Evolutionary conservation across 2,888 invertebrate species (phyloP).

Genomic region (Sarcophaga rosellei): DNA sequence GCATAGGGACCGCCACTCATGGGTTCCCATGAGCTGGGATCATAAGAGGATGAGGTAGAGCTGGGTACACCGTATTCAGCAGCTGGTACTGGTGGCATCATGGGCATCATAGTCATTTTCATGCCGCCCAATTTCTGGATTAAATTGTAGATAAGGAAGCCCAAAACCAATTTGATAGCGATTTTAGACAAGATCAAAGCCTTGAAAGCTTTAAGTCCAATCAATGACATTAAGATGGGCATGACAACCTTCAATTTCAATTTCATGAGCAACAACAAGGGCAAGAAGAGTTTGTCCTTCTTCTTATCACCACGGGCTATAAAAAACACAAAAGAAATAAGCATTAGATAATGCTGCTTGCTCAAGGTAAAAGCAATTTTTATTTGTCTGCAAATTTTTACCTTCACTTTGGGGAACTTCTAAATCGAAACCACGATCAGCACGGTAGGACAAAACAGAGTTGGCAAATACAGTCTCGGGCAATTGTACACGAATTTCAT

Average conservation of each 20-base stretch:
- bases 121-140: constrained; percentile 91
- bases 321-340: not conserved
- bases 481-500: constrained; percentile 88
- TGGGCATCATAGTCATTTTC: constrained; percentile 87
- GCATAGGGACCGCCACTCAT: constrained; percentile 89
- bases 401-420: constrained; percentile 83
- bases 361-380: not conserved
- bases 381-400: constrained; percentile 66
- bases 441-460: constrained; percentile 86
- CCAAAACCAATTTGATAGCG: constrained; percentile 90
- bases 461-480: constrained; percentile 88
- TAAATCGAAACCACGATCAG: constrained; percentile 86
- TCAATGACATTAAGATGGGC: constrained; percentile 90
- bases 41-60: constrained; percentile 87
- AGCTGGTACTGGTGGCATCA: constrained; percentile 83
- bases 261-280: constrained; percentile 89
- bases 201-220: constrained; percentile 91
- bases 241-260: constrained; percentile 91
- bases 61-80: constrained; percentile 88
- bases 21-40: constrained; percentile 86
- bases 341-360: no score
- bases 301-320: constrained; percentile 89
- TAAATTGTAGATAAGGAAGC: constrained; percentile 90
- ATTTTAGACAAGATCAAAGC: constrained; percentile 92
- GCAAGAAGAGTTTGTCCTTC: constrained; percentile 92